Conservation (phyloP, 2,797 vertebrate genomes). For the Hyperoplus lanceolatus region DNA sequence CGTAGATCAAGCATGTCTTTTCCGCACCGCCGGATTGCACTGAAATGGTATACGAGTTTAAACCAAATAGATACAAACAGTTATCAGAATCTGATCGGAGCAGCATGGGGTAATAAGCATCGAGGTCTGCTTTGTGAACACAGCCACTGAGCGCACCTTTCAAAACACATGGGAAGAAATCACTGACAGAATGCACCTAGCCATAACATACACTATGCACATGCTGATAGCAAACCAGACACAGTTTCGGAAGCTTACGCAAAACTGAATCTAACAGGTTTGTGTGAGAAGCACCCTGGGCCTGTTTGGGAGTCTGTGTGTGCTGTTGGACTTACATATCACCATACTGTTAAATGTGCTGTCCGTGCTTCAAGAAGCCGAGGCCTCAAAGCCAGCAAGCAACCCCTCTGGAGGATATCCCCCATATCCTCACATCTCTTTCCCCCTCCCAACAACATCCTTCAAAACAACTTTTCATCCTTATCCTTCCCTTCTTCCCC, state of each 20-base stretch:
- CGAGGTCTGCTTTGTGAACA: slow-evolving; percentile 20
- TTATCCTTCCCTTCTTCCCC: slow-evolving; percentile 12
- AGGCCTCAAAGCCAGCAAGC: slow-evolving; percentile 49
- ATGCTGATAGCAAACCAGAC: slow-evolving; percentile 23
- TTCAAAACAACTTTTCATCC: slow-evolving; percentile 63
- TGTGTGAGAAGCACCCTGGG: slow-evolving; percentile 10
- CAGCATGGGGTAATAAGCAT: slow-evolving; percentile 31
- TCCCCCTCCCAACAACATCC: slow-evolving; percentile 47
- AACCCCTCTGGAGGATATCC: slow-evolving; percentile 50
- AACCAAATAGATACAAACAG: slow-evolving; percentile 39
- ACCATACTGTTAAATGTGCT: slow-evolving; percentile 45
- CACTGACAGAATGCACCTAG: slow-evolving; percentile 4
- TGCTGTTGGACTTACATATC: slow-evolving; percentile 27
- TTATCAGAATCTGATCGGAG: slow-evolving; percentile 48
- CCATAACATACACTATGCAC: slow-evolving; percentile 39
- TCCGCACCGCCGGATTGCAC: slow-evolving; percentile 8
- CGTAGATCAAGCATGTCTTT: background rate
- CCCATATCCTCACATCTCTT: slow-evolving; percentile 57
- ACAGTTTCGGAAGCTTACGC: slow-evolving; percentile 17
- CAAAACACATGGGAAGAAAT: slow-evolving; percentile 36
- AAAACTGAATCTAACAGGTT: slow-evolving; percentile 17
- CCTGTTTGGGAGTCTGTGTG: slow-evolving; percentile 30
- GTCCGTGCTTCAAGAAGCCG: slow-evolving; percentile 47
- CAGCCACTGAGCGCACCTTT: background rate
- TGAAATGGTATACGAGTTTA: slow-evolving; percentile 20